Evolutionary conservation across 2,113 vertebrate genomes (phyloP).

Genomic region (Pogona vitticeps): DNA sequence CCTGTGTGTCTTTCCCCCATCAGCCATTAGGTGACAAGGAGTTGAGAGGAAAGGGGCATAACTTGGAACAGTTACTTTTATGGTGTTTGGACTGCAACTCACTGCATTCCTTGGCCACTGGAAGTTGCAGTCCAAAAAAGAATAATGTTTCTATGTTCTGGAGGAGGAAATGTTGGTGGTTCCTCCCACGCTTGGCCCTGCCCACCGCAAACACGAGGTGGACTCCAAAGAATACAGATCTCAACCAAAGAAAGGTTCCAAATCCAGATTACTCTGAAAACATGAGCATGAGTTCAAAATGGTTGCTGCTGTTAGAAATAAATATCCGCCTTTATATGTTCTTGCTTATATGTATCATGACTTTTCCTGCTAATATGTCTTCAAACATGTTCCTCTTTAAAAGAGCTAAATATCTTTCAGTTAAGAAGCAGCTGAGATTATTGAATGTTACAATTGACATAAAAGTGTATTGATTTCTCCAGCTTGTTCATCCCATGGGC

Average conservation of each 20-base stretch:
- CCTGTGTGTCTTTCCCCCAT: too few relatives aligned
- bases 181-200: not conserved
- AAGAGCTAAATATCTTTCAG: not conserved
- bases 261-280: not conserved
- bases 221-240: not conserved
- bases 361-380: not conserved
- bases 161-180: too few relatives aligned
- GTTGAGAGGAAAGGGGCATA: not conserved
- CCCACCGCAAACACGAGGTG: not conserved
- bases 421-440: not conserved
- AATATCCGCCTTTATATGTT: not conserved
- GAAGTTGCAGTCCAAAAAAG: too few relatives aligned
- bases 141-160: too few relatives aligned
- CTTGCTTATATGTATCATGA: not conserved
- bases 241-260: not conserved
- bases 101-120: too few relatives aligned
- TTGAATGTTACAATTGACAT: not conserved
- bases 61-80: too few relatives aligned
- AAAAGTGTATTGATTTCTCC: not conserved
- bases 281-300: not conserved
- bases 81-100: too few relatives aligned
- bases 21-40: not conserved
- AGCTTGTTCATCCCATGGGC: not conserved
- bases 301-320: not conserved
- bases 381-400: not conserved